Evolutionary conservation across 2,113 vertebrate genomes (phyloP).

Genomic region (Oenanthe melanoleuca): DNA sequence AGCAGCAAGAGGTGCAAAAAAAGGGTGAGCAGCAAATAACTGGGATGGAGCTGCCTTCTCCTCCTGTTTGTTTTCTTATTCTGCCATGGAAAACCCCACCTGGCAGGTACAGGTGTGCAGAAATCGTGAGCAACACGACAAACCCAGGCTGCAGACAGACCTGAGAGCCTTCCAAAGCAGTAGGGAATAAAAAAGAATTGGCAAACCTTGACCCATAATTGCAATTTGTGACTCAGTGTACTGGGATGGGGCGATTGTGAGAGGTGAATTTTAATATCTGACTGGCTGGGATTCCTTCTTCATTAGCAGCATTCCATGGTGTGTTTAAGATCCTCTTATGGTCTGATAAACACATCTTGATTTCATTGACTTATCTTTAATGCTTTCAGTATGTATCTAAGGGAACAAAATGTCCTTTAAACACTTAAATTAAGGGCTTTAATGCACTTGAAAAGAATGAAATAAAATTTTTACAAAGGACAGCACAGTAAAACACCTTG

Average conservation of each 20-base stretch:
- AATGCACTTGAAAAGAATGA: not conserved
- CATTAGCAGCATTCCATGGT: not conserved
- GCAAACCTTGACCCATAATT: not conserved
- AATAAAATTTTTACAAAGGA: not conserved
- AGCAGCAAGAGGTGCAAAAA: not conserved
- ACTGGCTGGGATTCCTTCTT: not conserved
- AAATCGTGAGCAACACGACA: rapidly evolving
- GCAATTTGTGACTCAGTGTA: not conserved
- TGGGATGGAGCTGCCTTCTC: not conserved
- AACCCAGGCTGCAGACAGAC: not conserved
- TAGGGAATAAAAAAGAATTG: rapidly evolving
- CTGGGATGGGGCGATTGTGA: rapidly evolving
- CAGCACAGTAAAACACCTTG: slow-evolving; percentile 3
- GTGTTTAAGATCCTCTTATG: not conserved
- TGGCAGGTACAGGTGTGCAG: rapidly evolving
- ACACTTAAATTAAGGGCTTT: not conserved
- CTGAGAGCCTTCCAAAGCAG: not conserved
- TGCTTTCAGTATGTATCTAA: not conserved
- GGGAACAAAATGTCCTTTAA: not conserved
- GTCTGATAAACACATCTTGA: not conserved
- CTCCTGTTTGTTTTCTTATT: not conserved
- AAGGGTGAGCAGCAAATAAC: not conserved
- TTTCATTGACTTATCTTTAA: slow-evolving; percentile 39
- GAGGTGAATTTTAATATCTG: not conserved
- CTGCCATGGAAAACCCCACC: not conserved